phyloP scores from a whole-genome alignment of 2,888 invertebrate species.

The Hydriomena furcata region DNA sequence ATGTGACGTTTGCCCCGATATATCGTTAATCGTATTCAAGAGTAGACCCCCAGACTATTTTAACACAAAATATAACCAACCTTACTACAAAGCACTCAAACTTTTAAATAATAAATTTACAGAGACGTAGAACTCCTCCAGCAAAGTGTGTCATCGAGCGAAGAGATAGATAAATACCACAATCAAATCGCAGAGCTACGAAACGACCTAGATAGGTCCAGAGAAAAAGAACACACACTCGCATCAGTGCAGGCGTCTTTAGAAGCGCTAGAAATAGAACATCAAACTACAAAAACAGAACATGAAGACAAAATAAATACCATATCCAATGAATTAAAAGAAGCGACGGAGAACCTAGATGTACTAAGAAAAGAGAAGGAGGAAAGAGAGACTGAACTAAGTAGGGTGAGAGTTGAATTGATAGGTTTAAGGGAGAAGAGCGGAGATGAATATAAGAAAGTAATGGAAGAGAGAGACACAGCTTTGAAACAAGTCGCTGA shows the following conservation, averaged over 20 bases:
- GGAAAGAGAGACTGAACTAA: slow-evolving; percentile 61
- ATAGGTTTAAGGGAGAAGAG: slow-evolving; percentile 61
- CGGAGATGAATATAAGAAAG: slow-evolving; percentile 69
- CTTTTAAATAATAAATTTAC: slow-evolving; percentile 11
- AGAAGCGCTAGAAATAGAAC: slow-evolving; percentile 73
- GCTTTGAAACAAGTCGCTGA: slow-evolving; percentile 62
- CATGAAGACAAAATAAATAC: slow-evolving; percentile 66
- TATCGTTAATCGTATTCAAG: too few relatives aligned
- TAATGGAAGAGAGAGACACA: slow-evolving; percentile 63
- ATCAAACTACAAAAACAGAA: slow-evolving; percentile 67
- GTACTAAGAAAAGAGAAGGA: slow-evolving; percentile 60
- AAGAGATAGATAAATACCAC: slow-evolving; percentile 76
- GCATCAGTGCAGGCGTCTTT: slow-evolving; percentile 70
- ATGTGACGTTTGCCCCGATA: too few relatives aligned
- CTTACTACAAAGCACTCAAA: not conserved
- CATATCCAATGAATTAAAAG: slow-evolving; percentile 64
- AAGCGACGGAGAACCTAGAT: slow-evolving; percentile 63
- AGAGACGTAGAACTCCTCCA: slow-evolving; percentile 77
- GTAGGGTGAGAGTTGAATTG: slow-evolving; percentile 66
- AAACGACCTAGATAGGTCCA: slow-evolving; percentile 74
- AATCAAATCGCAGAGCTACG: slow-evolving; percentile 65
- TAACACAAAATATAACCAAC: not conserved
- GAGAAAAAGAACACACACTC: slow-evolving; percentile 81
- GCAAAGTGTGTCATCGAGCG: slow-evolving; percentile 74
- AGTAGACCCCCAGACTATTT: not conserved